phyloP scores from a whole-genome alignment of 2,888 invertebrate genomes.

The Neuroscelio doddi region DNA sequence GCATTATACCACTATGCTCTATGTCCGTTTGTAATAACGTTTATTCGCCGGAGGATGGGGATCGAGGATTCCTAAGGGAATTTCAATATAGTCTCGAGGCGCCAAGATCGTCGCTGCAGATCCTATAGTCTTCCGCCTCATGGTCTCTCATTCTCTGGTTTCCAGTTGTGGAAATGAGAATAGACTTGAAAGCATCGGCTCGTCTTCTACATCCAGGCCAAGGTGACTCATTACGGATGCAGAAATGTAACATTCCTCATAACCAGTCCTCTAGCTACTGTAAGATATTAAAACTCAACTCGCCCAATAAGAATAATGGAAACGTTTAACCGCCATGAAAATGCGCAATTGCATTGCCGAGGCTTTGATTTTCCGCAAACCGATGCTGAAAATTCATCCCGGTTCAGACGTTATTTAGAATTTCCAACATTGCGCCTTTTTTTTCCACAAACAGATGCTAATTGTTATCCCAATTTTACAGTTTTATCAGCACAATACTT shows the following conservation, averaged over 20 bases:
- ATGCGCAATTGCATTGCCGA: constrained; percentile 17
- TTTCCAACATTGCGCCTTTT: background rate
- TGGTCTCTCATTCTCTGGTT: constrained; percentile 10
- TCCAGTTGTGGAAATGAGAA: constrained; percentile 52
- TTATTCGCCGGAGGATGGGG: background rate
- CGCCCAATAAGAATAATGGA: constrained; percentile 12
- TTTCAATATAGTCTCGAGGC: constrained; percentile 45
- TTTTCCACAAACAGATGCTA: too few species aligned
- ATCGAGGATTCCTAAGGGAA: constrained; percentile 24
- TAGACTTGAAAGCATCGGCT: constrained; percentile 53
- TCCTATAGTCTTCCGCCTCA: background rate
- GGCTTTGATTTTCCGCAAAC: constrained; percentile 21
- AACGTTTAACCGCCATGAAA: constrained; percentile 19
- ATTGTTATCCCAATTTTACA: too few species aligned
- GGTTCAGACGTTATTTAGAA: background rate
- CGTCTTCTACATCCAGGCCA: constrained; percentile 35
- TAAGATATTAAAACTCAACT: constrained; percentile 60
- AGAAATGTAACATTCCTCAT: constrained; percentile 59
- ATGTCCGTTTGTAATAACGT: constrained; percentile 8
- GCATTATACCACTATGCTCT: too few species aligned
- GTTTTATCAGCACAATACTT: too few species aligned
- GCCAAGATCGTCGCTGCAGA: constrained; percentile 2
- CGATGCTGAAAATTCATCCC: background rate
- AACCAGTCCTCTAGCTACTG: constrained; percentile 51
- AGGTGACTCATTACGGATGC: constrained; percentile 59